Evolutionary conservation across 2,888 invertebrate species (phyloP).

Genomic region (Hirtodrosophila duncani): DNA sequence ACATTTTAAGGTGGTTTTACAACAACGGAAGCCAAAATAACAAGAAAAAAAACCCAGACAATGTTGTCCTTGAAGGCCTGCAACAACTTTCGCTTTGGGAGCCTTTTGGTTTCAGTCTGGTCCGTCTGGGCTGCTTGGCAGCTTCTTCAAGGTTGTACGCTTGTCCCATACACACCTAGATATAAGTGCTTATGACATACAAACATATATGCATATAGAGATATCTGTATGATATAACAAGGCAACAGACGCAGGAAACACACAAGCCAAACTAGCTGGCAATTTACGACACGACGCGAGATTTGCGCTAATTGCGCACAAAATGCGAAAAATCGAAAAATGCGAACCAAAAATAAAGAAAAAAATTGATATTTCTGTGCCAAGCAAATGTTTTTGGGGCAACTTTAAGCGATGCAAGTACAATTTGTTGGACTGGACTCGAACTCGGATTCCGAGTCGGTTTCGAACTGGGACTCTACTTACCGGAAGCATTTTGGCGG

Average conservation of each 20-base stretch:
- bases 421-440: too few relatives aligned
- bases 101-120: too few relatives aligned
- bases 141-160: constrained; percentile 29
- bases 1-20: too few relatives aligned
- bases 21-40: too few relatives aligned
- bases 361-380: constrained; percentile 21
- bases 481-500: constrained; percentile 76
- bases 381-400: constrained; percentile 23
- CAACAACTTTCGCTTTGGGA: constrained; percentile 23
- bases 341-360: constrained; percentile 8
- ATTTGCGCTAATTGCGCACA: constrained; percentile 34
- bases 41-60: too few relatives aligned
- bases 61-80: constrained; percentile 20
- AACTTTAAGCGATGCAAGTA: too few relatives aligned
- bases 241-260: constrained; percentile 11
- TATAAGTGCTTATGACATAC: too few relatives aligned
- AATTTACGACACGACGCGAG: constrained; percentile 20
- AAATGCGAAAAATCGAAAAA: constrained; percentile 22
- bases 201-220: too few relatives aligned
- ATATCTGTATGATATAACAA: constrained; percentile 19
- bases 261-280: background rate
- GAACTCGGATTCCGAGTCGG: too few relatives aligned
- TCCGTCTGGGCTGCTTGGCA: too few relatives aligned
- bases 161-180: too few relatives aligned
- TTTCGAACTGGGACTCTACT: too few relatives aligned